phyloP scores from a whole-genome alignment of 2,888 invertebrate species.

The Teinopalpus imperialis region DNA sequence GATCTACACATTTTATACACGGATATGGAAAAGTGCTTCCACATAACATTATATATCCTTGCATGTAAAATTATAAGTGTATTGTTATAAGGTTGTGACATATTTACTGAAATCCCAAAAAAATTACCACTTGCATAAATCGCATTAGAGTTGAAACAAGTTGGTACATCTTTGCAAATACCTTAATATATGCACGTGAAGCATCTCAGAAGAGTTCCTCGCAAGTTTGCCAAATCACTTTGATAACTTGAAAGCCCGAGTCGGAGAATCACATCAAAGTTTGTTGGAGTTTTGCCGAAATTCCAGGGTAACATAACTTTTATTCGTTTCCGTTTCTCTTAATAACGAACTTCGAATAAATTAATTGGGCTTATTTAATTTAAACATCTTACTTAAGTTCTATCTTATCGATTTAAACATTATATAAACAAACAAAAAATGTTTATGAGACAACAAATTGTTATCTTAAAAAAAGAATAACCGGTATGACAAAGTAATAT shows the following conservation, averaged over 20 bases:
- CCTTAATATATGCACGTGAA: constrained; percentile 41
- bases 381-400: constrained; percentile 26
- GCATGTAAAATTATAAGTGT: too few species aligned
- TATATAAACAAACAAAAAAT: too few species aligned
- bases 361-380: constrained; percentile 34
- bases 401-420: not conserved
- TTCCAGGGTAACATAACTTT: constrained; percentile 55
- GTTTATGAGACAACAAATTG: too few species aligned
- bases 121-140: too few species aligned
- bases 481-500: not conserved
- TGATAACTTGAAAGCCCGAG: constrained; percentile 58
- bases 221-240: constrained; percentile 74
- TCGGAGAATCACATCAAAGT: constrained; percentile 61
- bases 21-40: too few species aligned
- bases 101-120: too few species aligned
- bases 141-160: constrained; percentile 6
- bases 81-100: too few species aligned
- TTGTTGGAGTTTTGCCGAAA: constrained; percentile 70
- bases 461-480: too few species aligned
- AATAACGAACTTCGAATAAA: constrained; percentile 51
- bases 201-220: constrained; percentile 56
- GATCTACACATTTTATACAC: too few species aligned
- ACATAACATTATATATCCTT: too few species aligned
- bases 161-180: constrained; percentile 24
- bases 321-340: constrained; percentile 50